A percentile compares a stretch with the other conserved stretches of the same genome.
phyloP scores from a whole-genome alignment of 1,140 invertebrate species.

The Rhyacophila brunnea region DNA sequence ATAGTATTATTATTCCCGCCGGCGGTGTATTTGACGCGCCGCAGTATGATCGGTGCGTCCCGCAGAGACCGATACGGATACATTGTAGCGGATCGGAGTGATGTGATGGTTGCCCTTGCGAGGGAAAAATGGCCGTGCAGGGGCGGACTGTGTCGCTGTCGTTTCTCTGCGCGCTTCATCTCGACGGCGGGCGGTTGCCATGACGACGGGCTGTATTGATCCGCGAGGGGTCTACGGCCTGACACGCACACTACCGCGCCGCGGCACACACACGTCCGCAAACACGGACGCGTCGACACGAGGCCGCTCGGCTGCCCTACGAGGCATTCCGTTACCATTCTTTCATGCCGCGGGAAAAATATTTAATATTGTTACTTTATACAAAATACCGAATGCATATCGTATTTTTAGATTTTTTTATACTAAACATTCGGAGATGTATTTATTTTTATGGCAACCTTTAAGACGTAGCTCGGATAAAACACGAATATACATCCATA shows the following conservation, averaged over 20 bases:
- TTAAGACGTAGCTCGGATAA: too few relatives aligned
- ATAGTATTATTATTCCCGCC: too few relatives aligned
- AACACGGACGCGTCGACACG: background rate
- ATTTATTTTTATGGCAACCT: too few relatives aligned
- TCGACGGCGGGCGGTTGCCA: constrained; percentile 9
- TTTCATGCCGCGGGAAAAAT: too few relatives aligned
- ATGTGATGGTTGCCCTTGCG: background rate
- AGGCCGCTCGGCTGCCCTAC: background rate
- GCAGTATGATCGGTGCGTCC: too few relatives aligned
- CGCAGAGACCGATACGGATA: background rate
- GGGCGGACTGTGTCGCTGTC: background rate
- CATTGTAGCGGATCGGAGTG: background rate
- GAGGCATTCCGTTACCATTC: too few relatives aligned
- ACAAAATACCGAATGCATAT: too few relatives aligned
- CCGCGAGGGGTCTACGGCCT: constrained; percentile 17
- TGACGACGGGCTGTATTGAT: constrained; percentile 22
- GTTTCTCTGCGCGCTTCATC: constrained; percentile 5
- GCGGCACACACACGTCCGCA: background rate
- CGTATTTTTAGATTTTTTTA: too few relatives aligned
- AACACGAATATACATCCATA: too few relatives aligned
- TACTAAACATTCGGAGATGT: too few relatives aligned
- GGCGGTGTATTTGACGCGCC: too few relatives aligned
- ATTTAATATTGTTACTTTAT: too few relatives aligned
- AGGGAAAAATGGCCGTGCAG: background rate
- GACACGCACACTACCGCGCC: background rate